phyloP scores from a whole-genome alignment of 2,888 invertebrate genomes.

The Caenorhabditis drosophilae region DNA sequence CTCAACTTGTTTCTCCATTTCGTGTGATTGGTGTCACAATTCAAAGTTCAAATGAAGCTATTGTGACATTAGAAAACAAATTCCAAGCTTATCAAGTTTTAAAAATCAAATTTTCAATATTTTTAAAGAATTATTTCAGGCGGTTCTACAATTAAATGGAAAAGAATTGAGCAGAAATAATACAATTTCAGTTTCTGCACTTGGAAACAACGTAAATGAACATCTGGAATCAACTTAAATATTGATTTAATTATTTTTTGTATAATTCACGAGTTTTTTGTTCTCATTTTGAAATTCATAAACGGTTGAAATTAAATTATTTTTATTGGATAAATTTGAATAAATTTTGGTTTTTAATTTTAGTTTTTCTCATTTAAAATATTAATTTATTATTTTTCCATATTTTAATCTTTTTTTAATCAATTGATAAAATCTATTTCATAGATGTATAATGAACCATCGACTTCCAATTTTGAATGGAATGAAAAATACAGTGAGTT shows the following conservation, averaged over 20 bases:
- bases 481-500: too few species aligned
- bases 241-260: too few species aligned
- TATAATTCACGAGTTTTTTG: too few species aligned
- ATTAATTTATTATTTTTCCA: not conserved
- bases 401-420: not conserved
- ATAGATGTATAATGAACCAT: not conserved
- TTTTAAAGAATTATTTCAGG: too few species aligned
- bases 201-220: not conserved
- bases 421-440: not conserved
- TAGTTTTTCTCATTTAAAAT: not conserved
- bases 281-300: not conserved
- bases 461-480: not conserved
- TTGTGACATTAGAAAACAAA: constrained; percentile 48
- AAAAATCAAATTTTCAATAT: too few species aligned
- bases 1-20: constrained; percentile 37
- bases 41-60: constrained; percentile 22
- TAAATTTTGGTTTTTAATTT: not conserved
- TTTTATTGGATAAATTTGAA: not conserved
- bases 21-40: constrained; percentile 35
- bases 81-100: constrained; percentile 42
- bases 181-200: constrained; percentile 5
- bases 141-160: constrained; percentile 20
- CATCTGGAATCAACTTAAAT: not conserved
- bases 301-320: not conserved
- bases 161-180: constrained; percentile 28